Evolutionary conservation across 1,140 invertebrate species (phyloP).

Genomic region (Drosophila setifemur): DNA sequence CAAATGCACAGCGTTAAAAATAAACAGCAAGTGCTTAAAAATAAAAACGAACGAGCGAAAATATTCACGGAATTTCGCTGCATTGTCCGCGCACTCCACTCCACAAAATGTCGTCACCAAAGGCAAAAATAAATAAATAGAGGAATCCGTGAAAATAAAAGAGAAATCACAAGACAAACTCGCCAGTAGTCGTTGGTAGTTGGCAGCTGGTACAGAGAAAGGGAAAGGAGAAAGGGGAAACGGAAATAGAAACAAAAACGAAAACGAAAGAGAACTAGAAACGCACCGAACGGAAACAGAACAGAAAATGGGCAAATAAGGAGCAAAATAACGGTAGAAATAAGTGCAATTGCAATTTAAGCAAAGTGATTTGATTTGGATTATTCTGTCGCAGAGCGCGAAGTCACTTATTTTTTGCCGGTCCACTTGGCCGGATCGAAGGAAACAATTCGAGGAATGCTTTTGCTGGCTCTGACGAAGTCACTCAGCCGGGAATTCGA

Average conservation of each 20-base stretch:
- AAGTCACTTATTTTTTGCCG: slow-evolving; percentile 31
- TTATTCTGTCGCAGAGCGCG: slow-evolving; percentile 44
- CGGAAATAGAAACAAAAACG: slow-evolving; percentile 10
- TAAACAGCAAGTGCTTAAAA: slow-evolving; percentile 60
- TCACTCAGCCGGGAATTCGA: slow-evolving; percentile 8
- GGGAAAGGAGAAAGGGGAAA: background rate
- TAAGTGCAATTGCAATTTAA: slow-evolving; percentile 66
- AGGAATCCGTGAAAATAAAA: slow-evolving; percentile 19
- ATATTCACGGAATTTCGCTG: slow-evolving; percentile 59
- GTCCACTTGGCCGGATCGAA: slow-evolving; percentile 33
- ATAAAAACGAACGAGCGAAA: slow-evolving; percentile 52
- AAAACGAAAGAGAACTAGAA: slow-evolving; percentile 2
- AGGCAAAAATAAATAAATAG: slow-evolving; percentile 34
- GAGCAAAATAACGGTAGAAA: slow-evolving; percentile 7
- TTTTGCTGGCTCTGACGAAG: slow-evolving; percentile 32
- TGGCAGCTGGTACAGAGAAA: slow-evolving; percentile 42
- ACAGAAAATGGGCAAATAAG: slow-evolving; percentile 23
- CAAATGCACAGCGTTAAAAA: slow-evolving; percentile 58
- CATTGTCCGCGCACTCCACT: slow-evolving; percentile 36
- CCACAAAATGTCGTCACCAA: slow-evolving; percentile 49
- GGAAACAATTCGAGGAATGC: slow-evolving; percentile 59
- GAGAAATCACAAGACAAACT: slow-evolving; percentile 46
- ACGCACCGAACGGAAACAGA: slow-evolving; percentile 12
- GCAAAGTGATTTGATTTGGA: slow-evolving; percentile 71
- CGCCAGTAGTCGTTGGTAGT: slow-evolving; percentile 39